Evolutionary conservation across 2,888 invertebrate species (phyloP).

Genomic region (Leptinotarsa juncta): DNA sequence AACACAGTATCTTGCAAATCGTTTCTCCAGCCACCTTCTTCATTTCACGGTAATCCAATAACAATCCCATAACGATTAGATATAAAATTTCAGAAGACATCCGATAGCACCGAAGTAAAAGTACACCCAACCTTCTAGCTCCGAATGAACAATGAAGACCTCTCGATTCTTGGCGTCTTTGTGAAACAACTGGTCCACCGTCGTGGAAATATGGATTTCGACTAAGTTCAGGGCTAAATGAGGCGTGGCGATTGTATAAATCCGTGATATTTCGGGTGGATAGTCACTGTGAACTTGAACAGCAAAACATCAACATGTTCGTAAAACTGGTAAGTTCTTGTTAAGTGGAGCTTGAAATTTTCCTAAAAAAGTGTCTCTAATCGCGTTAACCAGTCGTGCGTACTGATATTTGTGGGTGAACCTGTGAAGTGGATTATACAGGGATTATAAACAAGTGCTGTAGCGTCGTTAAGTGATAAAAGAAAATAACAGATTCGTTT

Average conservation of each 20-base stretch:
- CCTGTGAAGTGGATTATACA: slow-evolving; percentile 10
- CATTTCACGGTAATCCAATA: background rate
- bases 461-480: background rate
- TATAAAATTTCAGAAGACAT: slow-evolving; percentile 18
- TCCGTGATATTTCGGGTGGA: slow-evolving; percentile 58
- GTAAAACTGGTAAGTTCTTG: slow-evolving; percentile 64
- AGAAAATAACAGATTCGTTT: background rate
- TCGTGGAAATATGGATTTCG: slow-evolving; percentile 33
- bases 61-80: background rate
- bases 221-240: slow-evolving; percentile 57
- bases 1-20: background rate
- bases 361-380: slow-evolving; percentile 14
- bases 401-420: background rate
- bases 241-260: slow-evolving; percentile 64
- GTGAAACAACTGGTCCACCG: slow-evolving; percentile 24
- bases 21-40: background rate
- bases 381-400: background rate
- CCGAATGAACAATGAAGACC: slow-evolving; percentile 27
- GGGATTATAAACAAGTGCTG: background rate
- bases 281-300: slow-evolving; percentile 59
- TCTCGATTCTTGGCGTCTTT: slow-evolving; percentile 10
- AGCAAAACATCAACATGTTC: slow-evolving; percentile 62
- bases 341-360: slow-evolving; percentile 20
- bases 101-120: slow-evolving; percentile 23
- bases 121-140: slow-evolving; percentile 6